Conservation (phyloP, 2,797 vertebrate species). For the Intellagama lesueurii region DNA sequence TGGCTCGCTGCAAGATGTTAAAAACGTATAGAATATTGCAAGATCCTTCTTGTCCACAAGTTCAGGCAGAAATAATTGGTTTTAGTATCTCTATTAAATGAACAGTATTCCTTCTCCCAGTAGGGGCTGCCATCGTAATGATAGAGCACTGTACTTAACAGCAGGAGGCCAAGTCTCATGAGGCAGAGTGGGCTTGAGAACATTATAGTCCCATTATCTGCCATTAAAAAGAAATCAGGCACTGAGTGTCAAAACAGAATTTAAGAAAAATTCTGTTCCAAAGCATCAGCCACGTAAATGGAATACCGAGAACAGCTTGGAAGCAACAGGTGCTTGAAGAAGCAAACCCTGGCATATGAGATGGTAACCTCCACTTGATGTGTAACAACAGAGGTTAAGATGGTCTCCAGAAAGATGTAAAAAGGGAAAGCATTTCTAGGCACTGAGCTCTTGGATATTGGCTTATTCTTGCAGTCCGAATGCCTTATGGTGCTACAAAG, state of each 20-base stretch:
- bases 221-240: conserved; percentile 41
- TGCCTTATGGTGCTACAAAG: not conserved
- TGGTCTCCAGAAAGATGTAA: not conserved
- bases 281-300: conserved; percentile 12
- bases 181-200: conserved; percentile 41
- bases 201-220: conserved; percentile 30
- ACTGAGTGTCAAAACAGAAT: conserved; percentile 33
- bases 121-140: conserved; percentile 15
- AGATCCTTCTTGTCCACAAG: conserved; percentile 28
- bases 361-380: not conserved
- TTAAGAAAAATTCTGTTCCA: conserved; percentile 35
- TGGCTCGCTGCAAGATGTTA: conserved; percentile 8
- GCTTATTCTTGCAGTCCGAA: not conserved
- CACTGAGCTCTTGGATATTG: too few relatives aligned
- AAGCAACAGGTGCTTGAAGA: conserved; percentile 14
- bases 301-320: not conserved
- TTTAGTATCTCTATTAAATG: conserved; percentile 40
- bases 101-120: conserved; percentile 26
- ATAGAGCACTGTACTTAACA: conserved; percentile 35
- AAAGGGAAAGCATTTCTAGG: too few relatives aligned
- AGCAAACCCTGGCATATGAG: not conserved
- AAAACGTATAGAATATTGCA: conserved; percentile 14
- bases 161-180: conserved; percentile 25
- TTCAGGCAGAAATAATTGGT: conserved; percentile 34
- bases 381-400: not conserved